Evolutionary conservation across 2,113 vertebrate genomes (phyloP).

Genomic region (Thomomys bottae): DNA sequence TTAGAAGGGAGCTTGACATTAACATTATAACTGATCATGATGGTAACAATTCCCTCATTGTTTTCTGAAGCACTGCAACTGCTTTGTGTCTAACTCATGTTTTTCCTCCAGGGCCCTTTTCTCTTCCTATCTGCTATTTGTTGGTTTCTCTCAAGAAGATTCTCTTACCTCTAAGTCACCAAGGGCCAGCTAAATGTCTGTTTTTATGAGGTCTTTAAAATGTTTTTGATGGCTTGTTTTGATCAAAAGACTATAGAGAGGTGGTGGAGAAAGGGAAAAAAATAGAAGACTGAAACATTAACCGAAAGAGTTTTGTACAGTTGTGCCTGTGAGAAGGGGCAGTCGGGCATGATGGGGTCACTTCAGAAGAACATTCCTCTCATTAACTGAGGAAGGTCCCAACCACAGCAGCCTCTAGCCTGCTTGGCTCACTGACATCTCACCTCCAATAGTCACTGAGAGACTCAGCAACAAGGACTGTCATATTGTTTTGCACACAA

Average conservation of each 20-base stretch:
- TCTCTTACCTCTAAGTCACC: slow-evolving; percentile 7
- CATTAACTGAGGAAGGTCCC: not conserved
- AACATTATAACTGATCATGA: slow-evolving; percentile 24
- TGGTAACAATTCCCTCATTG: slow-evolving; percentile 39
- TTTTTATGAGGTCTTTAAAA: slow-evolving; percentile 27
- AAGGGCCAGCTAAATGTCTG: not conserved
- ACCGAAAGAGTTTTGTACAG: not conserved
- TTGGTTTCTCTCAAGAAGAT: slow-evolving; percentile 43
- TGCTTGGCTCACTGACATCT: not conserved
- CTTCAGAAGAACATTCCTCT: not conserved
- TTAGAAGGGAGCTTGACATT: slow-evolving; percentile 55
- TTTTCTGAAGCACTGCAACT: not conserved
- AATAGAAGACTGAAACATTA: not conserved
- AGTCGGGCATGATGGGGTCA: accelerated
- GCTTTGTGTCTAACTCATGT: slow-evolving; percentile 21
- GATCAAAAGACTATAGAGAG: not conserved
- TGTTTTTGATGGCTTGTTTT: slow-evolving; percentile 26
- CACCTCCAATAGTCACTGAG: not conserved
- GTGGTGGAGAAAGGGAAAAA: not conserved
- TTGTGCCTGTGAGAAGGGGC: not conserved
- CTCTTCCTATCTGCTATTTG: not conserved
- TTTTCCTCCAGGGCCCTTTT: slow-evolving; percentile 26
- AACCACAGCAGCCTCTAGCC: not conserved
- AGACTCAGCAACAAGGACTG: not conserved
- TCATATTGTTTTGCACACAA: not conserved